Evolutionary conservation across 1,140 invertebrate genomes (phyloP), one percentile per base, ranked within the genome.

Genomic region (Drosophila parvula): DNA sequence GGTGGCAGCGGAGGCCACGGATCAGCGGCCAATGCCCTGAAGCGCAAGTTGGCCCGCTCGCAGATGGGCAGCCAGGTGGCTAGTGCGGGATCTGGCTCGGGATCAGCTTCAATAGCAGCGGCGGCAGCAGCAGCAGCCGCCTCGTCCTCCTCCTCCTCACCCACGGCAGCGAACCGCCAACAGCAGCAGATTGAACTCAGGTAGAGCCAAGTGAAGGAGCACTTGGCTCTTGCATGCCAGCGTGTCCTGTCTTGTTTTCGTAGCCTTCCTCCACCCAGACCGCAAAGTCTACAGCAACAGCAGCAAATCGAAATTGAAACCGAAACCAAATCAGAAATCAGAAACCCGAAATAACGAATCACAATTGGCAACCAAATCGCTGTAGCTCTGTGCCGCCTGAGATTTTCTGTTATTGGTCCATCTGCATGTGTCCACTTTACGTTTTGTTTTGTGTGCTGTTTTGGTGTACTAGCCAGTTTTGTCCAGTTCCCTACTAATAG

Each of bases 181-280:
- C 81, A 86, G 36, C 90, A 91, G 61, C 90, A 91, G 62, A 74
- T 88, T 61, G 90, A 91, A 81, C 79, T 91, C 85, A 91, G 90
- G 90, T 91, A 91, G 88, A 86, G 81, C 84, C 79, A 78, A 82
- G 83, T 71, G 67, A 43, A 86, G 51, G 50, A 70, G 57, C 63
- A 63, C 69, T 84, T 89, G 82, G 80, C 80, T 89, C 76, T 75
- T 70, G 61, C 78, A 74, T 64, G 73, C 61, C 68, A 85, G 84
- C 81, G 82, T 89, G 84, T 55, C 51, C 18, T 38, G 36, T 76
- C 43, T 78, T 58, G 74, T 45, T 77, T 55, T 38, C 28, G 48
- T 76, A 76, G 60, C 62, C 48, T 74, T 40, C 44, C 22, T 40
- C 44, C 22, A 34, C 9, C 38, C 75, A 61, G 64, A 30, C 41